Evolutionary conservation across 1,140 invertebrate species (phyloP), one percentile per base, ranked within the genome.

Genomic region (Brachionus asplanchnoidis): DNA sequence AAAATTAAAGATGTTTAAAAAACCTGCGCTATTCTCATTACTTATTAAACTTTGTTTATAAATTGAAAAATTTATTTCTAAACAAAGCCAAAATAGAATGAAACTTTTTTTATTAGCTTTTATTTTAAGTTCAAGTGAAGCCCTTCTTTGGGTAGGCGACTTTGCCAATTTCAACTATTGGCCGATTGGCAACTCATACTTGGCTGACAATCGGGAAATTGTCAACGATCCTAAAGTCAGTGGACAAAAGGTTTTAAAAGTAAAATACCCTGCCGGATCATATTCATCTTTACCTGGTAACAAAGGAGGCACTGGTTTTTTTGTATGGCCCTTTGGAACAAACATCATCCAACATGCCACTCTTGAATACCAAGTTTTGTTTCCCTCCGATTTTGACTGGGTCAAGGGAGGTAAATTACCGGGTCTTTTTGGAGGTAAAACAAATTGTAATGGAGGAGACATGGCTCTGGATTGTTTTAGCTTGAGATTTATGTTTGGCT

Each of bases 261-360:
- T 77, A 6, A 77, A 77, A 77, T 77, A 77, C 11, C 73, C 73
- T 7, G 73, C 73, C 14, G 73, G 73, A 26, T 50, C 73, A 9
- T 77, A 77, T 77, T 77, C 73, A 26, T 46, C 44, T 77, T 14
- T 50, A 46, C 44, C 73, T 12, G 40, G 40, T 8, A 73, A 73
- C n/a, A 77, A 77, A 50, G 73, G 73, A 23, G 73, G 73, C n/a
- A 77, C 73, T 77, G 73, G 73, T 28, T 77, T 77, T 36, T 77
- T 77, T 77, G 73, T 77, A 12, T 77, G 44, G 40, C 73, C 73
- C 7, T 77, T 77, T 28, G 73, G 44, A 36, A 77, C 44, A 50
- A 77, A 77, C 6, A 50, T 50, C 26, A 50, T 77, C 23, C 42
- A 77, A 32, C 73, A 77, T 26, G 73, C 73, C 42, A 77, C 73